Evolutionary conservation across 1,140 invertebrate genomes (phyloP), one percentile per base, ranked within the genome.

Genomic region (Eurosta solidaginis): DNA sequence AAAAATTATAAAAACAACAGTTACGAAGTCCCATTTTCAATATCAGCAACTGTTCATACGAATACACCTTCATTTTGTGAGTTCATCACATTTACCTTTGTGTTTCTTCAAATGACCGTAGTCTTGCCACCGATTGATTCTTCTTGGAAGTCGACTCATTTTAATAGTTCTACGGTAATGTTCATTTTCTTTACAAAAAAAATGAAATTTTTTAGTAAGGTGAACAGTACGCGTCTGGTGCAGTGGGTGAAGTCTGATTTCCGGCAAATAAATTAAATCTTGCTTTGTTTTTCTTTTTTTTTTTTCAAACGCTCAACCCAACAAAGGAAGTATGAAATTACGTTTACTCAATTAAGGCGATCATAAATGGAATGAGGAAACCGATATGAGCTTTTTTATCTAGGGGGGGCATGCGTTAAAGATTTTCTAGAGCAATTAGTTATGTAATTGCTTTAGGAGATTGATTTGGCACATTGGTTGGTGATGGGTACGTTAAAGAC

Each of bases 211-310:
- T 17, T 20, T 22, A 10, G 17, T 68, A 7, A 20, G 59, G 59
- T 20, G 33, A 20, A 20, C n/a, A 33, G n/a, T n/a, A n/a, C n/a
- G 59, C 33, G 59, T 29, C 33, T 68, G 59, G 17, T 68, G 59
- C 20, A 20, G 33, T 68, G 59, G 59, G 59, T 68, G 59, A 20
- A 68, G 59, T 68, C 59, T 68, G 59, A 68, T 68, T 68, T 68
- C 59, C 59, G 59, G 59, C 59, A 68, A 68, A 68, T 68, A 68
- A 68, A 68, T 68, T 68, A 68, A 68, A 68, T n/a, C n/a, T n/a
- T n/a, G n/a, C n/a, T n/a, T n/a, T n/a, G n/a, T n/a, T n/a, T n/a
- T n/a, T n/a, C 59, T 40, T 42, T 20, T 54, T 2, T 10, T 20
- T 20, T 36, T 20, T 20, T 33, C 40, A 6, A 40, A 40, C 33